Base-by-base conservation (phyloP, 64 coral and sea anemone genomes). In the Pocillopora verrucosa region DNA sequence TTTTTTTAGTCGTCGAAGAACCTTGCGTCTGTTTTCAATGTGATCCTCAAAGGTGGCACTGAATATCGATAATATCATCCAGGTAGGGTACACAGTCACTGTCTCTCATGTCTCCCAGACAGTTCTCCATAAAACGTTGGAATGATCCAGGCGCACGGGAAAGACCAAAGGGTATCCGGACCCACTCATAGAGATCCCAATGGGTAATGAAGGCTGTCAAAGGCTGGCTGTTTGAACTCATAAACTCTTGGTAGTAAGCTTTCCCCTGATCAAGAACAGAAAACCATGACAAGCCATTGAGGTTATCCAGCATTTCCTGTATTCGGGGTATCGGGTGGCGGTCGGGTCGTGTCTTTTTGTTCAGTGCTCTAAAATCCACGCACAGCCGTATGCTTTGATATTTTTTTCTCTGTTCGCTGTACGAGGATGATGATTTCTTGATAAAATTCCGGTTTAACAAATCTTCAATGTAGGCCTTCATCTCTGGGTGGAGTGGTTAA, bases 381-480 rank as follows among this genome's bases (percentile, higher is more conserved):
- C 93, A 83, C n/a, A 91, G 76, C 7, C 93, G 30, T 59, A 95
- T 82, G 24, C 56, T 65, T 60, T 87, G 61, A 11, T 95, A 86
- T 65, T 89, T 89, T 75, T 89, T 96, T 36, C 86, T 30, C 9
- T 92, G 94, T 36, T 79, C 89, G 51, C 84, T 88, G 86, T 92
- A 92, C 3, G 78, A 88, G 3, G 86, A 95, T 14, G 70, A 79
- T 22, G 94, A 96, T 74, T 90, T 87, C 20, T 25, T 57, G 41
- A 92, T 89, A 73, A 88, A 87, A 36, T 86, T 58, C 4, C 75
- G 63, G 74, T 95, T 92, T 34, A 89, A 76, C 37, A 92, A 77
- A 63, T 92, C 89, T 79, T 92, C 94, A 59, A 96, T 90, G 38
- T 96, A 80, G 10, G 72, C 78, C 80, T 95, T 95, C 1, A 95